Conservation (phyloP, 2,888 invertebrate species). For the Amiota communis region DNA sequence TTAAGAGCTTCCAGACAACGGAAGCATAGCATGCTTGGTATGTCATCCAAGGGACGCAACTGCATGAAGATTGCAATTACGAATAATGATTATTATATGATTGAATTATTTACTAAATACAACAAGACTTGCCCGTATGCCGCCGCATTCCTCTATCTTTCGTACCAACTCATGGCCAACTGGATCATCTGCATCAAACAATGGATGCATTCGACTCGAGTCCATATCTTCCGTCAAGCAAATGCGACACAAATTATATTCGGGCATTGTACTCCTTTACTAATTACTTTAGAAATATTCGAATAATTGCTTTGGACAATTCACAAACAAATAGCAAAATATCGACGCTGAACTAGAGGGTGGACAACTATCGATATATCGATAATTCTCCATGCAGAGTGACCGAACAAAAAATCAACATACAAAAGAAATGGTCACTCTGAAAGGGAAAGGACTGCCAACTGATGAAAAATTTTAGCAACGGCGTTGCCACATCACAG, state of each 20-base stretch:
- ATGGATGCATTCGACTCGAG: conserved; percentile 59
- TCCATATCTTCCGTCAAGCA: conserved; percentile 64
- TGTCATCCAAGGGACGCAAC: conserved; percentile 64
- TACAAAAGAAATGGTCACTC: too few relatives aligned
- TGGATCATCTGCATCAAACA: conserved; percentile 58
- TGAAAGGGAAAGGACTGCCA: too few relatives aligned
- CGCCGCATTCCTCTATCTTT: conserved; percentile 69
- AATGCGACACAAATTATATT: conserved; percentile 66
- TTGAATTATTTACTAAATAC: background rate
- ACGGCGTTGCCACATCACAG: too few relatives aligned
- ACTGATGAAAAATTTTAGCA: too few relatives aligned
- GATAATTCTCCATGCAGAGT: too few relatives aligned
- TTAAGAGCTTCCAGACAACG: conserved; percentile 60
- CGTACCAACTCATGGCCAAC: conserved; percentile 61
- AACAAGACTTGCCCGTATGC: conserved; percentile 58
- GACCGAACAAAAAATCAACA: too few relatives aligned
- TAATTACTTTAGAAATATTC: too few relatives aligned
- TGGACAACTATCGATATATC: too few relatives aligned
- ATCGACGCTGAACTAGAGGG: too few relatives aligned
- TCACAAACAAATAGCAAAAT: too few relatives aligned
- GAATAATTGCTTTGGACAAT: too few relatives aligned
- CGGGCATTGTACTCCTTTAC: conserved; percentile 52
- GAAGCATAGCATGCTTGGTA: conserved; percentile 69
- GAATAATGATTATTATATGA: background rate
- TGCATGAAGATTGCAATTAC: conserved; percentile 30